Conservation (phyloP, 2,888 invertebrate species). For the Argyresthia albistria region DNA sequence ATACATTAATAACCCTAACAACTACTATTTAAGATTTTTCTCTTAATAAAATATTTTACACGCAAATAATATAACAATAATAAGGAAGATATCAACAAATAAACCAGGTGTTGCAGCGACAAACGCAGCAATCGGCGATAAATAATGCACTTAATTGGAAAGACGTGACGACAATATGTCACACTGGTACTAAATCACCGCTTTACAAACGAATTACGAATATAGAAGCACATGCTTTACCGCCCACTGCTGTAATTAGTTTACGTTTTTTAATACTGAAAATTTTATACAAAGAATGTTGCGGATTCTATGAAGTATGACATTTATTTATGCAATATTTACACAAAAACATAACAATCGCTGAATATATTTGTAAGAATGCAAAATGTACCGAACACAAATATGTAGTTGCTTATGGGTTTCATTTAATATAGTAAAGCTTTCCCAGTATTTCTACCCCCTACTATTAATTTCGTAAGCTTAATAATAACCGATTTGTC, state of each 20-base stretch:
- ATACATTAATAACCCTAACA: conserved; percentile 66
- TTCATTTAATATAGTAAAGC: conserved; percentile 40
- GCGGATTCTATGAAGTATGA: conserved; percentile 7
- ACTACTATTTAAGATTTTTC: conserved; percentile 68
- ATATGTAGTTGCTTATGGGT: neutral
- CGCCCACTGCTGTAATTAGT: neutral
- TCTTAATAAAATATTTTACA: conserved; percentile 70
- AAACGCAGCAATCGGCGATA: no score
- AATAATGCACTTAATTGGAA: no score
- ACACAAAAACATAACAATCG: conserved; percentile 32
- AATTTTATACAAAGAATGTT: conserved; percentile 40
- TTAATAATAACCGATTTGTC: conserved; percentile 23
- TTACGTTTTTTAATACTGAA: conserved; percentile 48
- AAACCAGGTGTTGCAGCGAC: conserved; percentile 25
- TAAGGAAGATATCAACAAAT: conserved; percentile 48
- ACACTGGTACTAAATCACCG: no score
- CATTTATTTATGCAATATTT: conserved; percentile 38
- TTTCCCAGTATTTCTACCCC: conserved; percentile 40
- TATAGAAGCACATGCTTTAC: no score
- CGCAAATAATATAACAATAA: conserved; percentile 62
- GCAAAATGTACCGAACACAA: no score
- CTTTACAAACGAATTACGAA: no score
- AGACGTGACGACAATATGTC: no score
- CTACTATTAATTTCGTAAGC: conserved; percentile 28
- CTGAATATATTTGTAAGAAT: neutral